Base-by-base conservation (phyloP, 1,140 invertebrate genomes). In the Drosophila lacertosa region DNA sequence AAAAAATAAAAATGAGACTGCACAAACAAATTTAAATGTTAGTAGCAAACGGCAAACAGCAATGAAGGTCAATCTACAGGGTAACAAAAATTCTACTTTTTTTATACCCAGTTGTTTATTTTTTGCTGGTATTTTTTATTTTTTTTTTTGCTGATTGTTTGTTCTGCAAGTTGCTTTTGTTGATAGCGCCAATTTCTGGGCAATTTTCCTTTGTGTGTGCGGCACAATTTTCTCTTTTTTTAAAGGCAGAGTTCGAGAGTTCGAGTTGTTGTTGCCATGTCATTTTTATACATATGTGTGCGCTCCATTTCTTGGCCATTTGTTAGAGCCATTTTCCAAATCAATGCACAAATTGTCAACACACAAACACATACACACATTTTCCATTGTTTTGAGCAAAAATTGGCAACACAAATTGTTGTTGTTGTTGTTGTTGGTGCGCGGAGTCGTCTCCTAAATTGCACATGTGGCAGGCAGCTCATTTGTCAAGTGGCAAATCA, bases 271-370 rank as follows among this genome's bases (percentile, higher is more conserved):
- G n/a, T n/a, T n/a, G n/a, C 57, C 68, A 77, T 86, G 77, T 84
- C 77, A 84, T 77, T 86, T 86, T 86, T 60, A 76, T 84, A 67
- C 59, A 29, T 18, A 26, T 47, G 24, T 53, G 55, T 53, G 58
- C 58, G 76, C 76, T 77, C 63, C 68, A 64, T 65, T 86, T 86
- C 55, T 66, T 72, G 67, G 67, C 54, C 63, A 79, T 59, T 68
- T 82, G 47, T 51, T 67, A 54, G 57, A 73, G 63, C 51, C 66
- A 86, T 81, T 86, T 86, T 86, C 81, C 75, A 81, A 86, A 86
- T 88, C 81, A 86, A 86, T 86, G 81, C 82, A 73, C 82, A 86
- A 86, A 86, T 84, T 86, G 81, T 81, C 77, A 84, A 80, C 66
- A 35, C 66, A 35, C 45, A 66, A 47, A 22, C 33, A 33, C 15